Evolutionary conservation across 1,140 invertebrate genomes (phyloP).

Genomic region (Drosophila seguyi): DNA sequence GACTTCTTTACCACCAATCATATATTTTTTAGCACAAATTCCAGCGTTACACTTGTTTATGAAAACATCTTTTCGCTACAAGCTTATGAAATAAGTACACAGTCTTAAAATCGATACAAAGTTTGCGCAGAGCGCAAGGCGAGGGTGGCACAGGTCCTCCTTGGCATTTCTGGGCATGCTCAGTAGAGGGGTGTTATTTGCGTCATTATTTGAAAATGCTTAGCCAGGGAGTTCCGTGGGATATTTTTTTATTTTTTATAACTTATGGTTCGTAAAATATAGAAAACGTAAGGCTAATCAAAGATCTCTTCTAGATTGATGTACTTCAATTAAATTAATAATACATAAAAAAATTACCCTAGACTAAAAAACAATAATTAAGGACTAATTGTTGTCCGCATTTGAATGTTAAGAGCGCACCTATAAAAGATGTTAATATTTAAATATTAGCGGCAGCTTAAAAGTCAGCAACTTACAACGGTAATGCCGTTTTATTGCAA

Average conservation of each 20-base stretch:
- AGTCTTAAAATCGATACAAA: conserved; percentile 57
- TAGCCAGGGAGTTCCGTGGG: not conserved
- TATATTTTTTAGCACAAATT: conserved; percentile 26
- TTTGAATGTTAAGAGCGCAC: not conserved
- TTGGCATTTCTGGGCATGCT: conserved; percentile 47
- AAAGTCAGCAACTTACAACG: not conserved
- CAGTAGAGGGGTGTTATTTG: conserved; percentile 30
- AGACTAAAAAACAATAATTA: not conserved
- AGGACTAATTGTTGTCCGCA: not conserved
- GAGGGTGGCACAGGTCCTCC: conserved; percentile 27
- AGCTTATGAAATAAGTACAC: conserved; percentile 39
- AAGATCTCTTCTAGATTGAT: not conserved
- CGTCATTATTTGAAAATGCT: conserved; percentile 17
- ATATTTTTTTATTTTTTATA: not conserved
- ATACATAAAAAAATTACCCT: too few relatives aligned
- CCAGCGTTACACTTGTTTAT: conserved; percentile 39
- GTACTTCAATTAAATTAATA: too few relatives aligned
- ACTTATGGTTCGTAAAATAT: not conserved
- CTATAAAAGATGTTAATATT: not conserved
- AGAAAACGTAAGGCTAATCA: not conserved
- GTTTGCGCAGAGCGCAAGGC: conserved; percentile 37
- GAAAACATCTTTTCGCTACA: conserved; percentile 46
- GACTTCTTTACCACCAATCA: conserved; percentile 19
- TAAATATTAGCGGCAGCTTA: not conserved
- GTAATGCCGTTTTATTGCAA: not conserved